A percentile compares a stretch with the other conserved stretches of the same genome.
phyloP scores from a whole-genome alignment of 2,888 invertebrate genomes.

The Steinernema hermaphroditum region DNA sequence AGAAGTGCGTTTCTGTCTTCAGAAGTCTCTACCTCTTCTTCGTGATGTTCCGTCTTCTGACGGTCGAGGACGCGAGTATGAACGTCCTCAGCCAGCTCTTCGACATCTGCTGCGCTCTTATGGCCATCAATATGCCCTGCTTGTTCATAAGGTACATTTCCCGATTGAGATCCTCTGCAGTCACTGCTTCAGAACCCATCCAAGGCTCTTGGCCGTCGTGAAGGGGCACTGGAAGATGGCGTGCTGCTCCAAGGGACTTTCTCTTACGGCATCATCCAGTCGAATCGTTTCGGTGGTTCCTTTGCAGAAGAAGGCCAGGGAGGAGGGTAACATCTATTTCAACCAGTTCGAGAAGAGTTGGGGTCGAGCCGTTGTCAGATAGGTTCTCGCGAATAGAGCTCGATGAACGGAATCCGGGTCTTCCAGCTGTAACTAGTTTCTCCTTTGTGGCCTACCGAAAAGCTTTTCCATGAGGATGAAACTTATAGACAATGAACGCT shows the following conservation, averaged over 20 bases:
- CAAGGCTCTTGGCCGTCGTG: not conserved
- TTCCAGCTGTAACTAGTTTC: not conserved
- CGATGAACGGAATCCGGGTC: not conserved
- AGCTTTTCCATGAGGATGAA: not conserved
- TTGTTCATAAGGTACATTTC: constrained; percentile 2
- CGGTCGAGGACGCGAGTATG: not conserved
- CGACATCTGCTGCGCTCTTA: not conserved
- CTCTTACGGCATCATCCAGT: not conserved
- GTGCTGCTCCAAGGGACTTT: not conserved
- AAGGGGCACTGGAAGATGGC: not conserved
- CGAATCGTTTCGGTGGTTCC: too few relatives aligned
- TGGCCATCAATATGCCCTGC: not conserved
- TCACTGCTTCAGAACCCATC: not conserved
- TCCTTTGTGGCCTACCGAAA: not conserved
- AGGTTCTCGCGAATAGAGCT: not conserved
- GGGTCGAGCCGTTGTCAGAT: not conserved
- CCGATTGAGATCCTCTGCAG: not conserved
- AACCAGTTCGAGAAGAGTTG: not conserved
- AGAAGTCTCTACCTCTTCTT: constrained; percentile 3
- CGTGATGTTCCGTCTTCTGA: not conserved
- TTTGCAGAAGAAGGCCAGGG: not conserved
- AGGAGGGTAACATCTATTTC: not conserved
- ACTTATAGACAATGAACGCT: not conserved
- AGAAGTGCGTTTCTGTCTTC: not conserved
- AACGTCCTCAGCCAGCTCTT: constrained; percentile 1